Evolutionary conservation across 2,797 vertebrate species (phyloP), one percentile per base, ranked within the genome.

Genomic region (Fundulus diaphanus): DNA sequence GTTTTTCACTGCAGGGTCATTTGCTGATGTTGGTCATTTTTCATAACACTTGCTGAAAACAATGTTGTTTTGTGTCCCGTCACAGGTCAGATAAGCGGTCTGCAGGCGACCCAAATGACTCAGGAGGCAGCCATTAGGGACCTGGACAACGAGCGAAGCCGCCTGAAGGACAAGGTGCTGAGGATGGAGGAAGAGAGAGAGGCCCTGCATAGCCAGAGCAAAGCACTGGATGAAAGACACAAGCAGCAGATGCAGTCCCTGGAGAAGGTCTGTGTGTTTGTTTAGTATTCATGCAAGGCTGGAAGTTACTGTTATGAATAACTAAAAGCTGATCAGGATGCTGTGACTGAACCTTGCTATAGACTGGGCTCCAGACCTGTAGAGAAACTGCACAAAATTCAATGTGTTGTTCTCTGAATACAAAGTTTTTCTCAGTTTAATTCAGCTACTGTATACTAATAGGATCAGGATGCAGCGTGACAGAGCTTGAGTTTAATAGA

Each of bases 21-120:
- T 49, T 49, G 48, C 49, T 51, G 49, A 51, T 24, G 49, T 24
- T 51, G 48, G 49, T 11, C 22, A 52, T 52, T n/a, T 52, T 52
- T 7, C 22, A 29, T 40, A 13, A 22, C 57, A 61, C 22, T 65
- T 40, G 27, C 12, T n/a, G n/a, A 0, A 40, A 24, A 42, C 2
- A 13, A 61, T 75, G 54, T 80, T 40, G 57, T n/a, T 37, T 29
- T 59, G 15, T 15, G 61, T 75, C 65, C 78, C 2, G 33, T 40
- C 68, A 29, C 85, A 99, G 98, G 98, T 95, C 98, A 99, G 85
- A 99, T 99, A 81, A 98, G 98, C 93, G 98, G 96, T 92, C 97
- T 99, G 88, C 97, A 99, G 93, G 98, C 97, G 91, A 97, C 96
- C 74, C 97, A 99, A 84, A 97, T 99, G 97, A 98, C 97, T 88